Evolutionary conservation across 1,140 invertebrate species (phyloP).

Genomic region (Zaprionus ornatus): DNA sequence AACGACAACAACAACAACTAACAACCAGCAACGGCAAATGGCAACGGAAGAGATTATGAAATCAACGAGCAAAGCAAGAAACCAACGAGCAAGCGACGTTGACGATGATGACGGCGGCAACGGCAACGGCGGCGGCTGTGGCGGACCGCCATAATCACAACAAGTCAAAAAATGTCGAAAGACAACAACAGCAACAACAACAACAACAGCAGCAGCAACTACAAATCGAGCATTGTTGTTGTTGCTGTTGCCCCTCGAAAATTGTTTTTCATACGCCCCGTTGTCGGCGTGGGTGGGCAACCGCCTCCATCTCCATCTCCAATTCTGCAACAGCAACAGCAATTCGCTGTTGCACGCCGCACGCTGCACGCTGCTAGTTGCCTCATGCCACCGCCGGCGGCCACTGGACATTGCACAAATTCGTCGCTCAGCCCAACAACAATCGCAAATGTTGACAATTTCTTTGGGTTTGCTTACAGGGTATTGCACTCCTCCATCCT

Average conservation of each 20-base stretch:
- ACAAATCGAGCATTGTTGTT: conserved; percentile 47
- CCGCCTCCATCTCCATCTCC: conserved; percentile 19
- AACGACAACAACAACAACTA: conserved; percentile 21
- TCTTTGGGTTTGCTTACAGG: not conserved
- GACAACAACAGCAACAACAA: conserved; percentile 43
- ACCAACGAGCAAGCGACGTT: conserved; percentile 31
- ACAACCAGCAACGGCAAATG: conserved; percentile 28
- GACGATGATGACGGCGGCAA: conserved; percentile 36
- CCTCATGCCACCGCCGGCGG: conserved; percentile 36
- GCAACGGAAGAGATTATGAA: conserved; percentile 74
- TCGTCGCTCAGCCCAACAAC: conserved; percentile 23
- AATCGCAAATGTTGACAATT: conserved; percentile 48
- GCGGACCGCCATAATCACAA: conserved; percentile 68
- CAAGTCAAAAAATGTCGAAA: conserved; percentile 70
- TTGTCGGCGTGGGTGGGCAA: conserved; percentile 51
- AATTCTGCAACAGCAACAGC: not conserved
- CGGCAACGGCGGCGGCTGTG: conserved; percentile 15
- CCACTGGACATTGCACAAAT: conserved; percentile 50
- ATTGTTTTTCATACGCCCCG: conserved; percentile 50
- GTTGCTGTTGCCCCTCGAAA: conserved; percentile 41
- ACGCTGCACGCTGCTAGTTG: conserved; percentile 20
- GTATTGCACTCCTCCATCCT: not conserved
- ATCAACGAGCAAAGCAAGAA: conserved; percentile 56
- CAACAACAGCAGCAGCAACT: conserved; percentile 36
- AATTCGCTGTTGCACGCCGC: conserved; percentile 9